Base-by-base conservation (phyloP, 2,888 invertebrate genomes). In the Agonopterix arenella region DNA sequence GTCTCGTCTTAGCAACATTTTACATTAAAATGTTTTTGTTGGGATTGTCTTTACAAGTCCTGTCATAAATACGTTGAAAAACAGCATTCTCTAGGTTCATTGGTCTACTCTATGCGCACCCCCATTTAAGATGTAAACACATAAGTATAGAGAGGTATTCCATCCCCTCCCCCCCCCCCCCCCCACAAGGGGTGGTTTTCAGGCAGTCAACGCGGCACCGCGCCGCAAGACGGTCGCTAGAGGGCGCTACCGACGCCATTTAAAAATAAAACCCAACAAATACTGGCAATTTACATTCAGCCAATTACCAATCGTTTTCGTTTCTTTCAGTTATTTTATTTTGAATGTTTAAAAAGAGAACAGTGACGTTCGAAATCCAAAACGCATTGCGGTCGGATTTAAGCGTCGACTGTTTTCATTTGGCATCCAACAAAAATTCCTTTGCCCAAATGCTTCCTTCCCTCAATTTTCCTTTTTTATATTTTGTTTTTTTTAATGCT, bases 121-220 rank as follows among this genome's bases (percentile, higher is more conserved):
- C 28, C 83, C 80, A 81, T 84, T 84, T 80, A 82, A 84, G 85
- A 84, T 81, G 85, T 84, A 85, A 84, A 86, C 84, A 83, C 70
- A 81, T 74, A 85, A 79, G 80, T 85, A 85, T 84, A 84, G 70
- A 48, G 55, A 69, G 62, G 11, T 28, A 40, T 63, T 28, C 66
- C 66, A 64, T 64, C 62, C 60, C 66, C 64, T 59, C 57, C 52
- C n/a, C n/a, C n/a, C n/a, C n/a, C n/a, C n/a, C n/a, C n/a, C n/a
- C n/a, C n/a, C n/a, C n/a, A n/a, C n/a, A 60, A 66, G 68, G 76
- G 74, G 71, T 60, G 63, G 64, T 52, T 61, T 62, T 11, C 43
- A 57, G 55, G 62, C 80, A 86, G 86, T 86, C 70, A 68, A 59
- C 72, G 80, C 86, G 85, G 84, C 81, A 62, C 54, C 57, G 55